phyloP scores from a whole-genome alignment of 2,797 vertebrate genomes.

The Rhinoraja longicauda region DNA sequence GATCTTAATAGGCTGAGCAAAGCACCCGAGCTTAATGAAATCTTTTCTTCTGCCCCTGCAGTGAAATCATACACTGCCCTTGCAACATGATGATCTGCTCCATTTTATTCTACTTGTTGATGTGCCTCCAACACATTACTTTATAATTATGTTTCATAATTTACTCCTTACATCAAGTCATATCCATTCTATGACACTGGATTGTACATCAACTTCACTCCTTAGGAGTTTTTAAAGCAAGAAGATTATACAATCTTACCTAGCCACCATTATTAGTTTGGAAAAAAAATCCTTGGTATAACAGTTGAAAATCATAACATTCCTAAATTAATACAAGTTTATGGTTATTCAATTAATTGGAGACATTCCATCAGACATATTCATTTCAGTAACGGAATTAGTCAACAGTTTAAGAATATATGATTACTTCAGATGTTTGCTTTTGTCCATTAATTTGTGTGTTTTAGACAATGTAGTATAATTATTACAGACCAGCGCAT shows the following conservation, averaged over 20 bases:
- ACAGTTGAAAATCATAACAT: neutral
- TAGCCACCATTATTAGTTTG: neutral
- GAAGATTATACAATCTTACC: neutral
- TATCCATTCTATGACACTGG: neutral
- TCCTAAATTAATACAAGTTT: neutral
- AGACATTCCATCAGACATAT: neutral
- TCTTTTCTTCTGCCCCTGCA: constrained; percentile 83
- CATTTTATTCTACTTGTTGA: constrained; percentile 56
- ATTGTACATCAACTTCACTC: neutral
- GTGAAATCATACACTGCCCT: constrained; percentile 87
- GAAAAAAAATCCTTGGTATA: neutral
- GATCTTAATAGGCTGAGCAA: neutral
- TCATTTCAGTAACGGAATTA: neutral
- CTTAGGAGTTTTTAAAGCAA: neutral
- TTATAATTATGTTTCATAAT: neutral
- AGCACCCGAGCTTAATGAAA: constrained; percentile 77
- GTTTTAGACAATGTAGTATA: neutral
- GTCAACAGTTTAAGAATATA: neutral
- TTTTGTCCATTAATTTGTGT: neutral
- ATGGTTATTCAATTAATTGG: neutral
- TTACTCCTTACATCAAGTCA: neutral
- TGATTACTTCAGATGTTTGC: neutral
- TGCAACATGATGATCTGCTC: constrained; percentile 88
- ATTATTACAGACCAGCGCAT: neutral
- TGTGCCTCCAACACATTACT: neutral